These are phyloP conservation scores for Hydrolagus colliei DNA, from an alignment of 2,797 vertebrate genomes.

Conservation along the genomic window DNA sequence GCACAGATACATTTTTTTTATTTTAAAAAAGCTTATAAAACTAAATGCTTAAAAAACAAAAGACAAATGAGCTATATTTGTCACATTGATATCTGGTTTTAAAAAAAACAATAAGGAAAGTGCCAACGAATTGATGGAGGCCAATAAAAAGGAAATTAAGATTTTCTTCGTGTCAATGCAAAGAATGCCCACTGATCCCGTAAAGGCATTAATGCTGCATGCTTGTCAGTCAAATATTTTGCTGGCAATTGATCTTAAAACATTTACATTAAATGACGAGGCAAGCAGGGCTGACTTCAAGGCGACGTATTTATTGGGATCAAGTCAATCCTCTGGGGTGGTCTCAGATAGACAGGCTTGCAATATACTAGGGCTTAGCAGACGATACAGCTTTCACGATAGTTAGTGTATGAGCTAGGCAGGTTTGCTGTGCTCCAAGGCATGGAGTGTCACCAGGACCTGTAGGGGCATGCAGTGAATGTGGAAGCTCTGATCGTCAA, in stretches of 20 bases:
- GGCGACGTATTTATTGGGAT: neutral
- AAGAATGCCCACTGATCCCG: neutral
- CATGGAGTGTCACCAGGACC: too few relatives aligned
- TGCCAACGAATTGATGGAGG: too few relatives aligned
- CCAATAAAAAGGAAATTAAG: too few relatives aligned
- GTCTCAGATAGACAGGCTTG: too few relatives aligned
- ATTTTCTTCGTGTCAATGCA: neutral
- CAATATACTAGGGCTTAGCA: neutral
- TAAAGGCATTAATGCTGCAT: neutral
- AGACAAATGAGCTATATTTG: neutral
- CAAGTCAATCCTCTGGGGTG: neutral
- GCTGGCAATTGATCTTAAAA: too few relatives aligned
- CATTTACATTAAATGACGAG: too few relatives aligned
- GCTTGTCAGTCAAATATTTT: neutral
- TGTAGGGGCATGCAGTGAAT: slow-evolving; percentile 23
- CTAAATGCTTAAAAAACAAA: neutral
- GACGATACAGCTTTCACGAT: too few relatives aligned
- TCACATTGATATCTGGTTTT: neutral
- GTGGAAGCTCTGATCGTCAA: too few relatives aligned
- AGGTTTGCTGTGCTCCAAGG: neutral
- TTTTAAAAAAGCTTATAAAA: neutral
- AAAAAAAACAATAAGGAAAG: too few relatives aligned
- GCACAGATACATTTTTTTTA: neutral
- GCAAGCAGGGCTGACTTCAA: neutral
- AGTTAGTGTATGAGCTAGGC: neutral